Conservation (phyloP, 2,888 invertebrate species). For the Lasioglossum pauxillum region DNA sequence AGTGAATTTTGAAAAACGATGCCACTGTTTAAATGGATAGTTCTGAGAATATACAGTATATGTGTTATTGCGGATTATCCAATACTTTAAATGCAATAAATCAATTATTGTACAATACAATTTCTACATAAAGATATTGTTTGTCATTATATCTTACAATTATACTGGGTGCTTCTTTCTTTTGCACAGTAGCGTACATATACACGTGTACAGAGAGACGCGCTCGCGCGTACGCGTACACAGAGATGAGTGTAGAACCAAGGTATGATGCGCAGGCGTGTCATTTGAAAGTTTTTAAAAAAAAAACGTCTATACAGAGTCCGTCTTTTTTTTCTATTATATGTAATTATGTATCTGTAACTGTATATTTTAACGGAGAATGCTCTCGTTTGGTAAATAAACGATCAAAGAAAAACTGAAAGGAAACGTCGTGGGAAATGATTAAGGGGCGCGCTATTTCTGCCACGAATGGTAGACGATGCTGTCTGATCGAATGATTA, state of each 20-base stretch:
- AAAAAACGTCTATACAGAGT: not conserved
- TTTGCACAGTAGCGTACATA: no score
- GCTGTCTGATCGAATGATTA: constrained; percentile 60
- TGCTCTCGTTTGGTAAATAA: constrained; percentile 53
- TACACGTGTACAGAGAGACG: not conserved
- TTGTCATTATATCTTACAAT: no score
- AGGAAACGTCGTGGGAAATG: not conserved
- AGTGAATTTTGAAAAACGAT: no score
- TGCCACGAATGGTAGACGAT: not conserved
- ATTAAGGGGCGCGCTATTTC: not conserved
- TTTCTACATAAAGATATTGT: no score
- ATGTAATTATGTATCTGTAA: constrained; percentile 36
- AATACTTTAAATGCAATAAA: no score
- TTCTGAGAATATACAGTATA: no score
- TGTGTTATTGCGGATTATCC: no score
- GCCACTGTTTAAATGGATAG: no score
- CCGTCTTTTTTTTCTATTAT: constrained; percentile 26
- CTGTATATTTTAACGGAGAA: constrained; percentile 37
- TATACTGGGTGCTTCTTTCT: no score
- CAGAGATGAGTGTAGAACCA: not conserved
- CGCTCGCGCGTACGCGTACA: not conserved
- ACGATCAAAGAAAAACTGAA: constrained; percentile 27
- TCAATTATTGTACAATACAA: no score
- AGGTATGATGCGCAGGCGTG: constrained; percentile 55
- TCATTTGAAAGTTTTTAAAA: constrained; percentile 39